Conservation (phyloP, 2,797 vertebrate species). For the Melanotaenia pygmaea region DNA sequence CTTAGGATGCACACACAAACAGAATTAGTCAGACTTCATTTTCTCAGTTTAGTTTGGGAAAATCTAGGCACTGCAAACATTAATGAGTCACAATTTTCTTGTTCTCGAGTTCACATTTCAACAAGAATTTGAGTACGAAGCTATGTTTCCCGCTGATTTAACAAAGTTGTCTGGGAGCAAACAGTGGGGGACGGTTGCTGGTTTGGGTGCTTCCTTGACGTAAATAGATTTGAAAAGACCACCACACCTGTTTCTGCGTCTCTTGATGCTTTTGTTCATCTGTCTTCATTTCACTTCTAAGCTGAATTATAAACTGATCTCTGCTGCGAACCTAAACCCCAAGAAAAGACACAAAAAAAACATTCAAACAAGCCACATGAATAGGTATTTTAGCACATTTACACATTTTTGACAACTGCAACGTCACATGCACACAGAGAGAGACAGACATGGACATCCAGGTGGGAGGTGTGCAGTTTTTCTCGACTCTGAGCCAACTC, state of each 20-base stretch:
- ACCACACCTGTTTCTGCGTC: constrained; percentile 51
- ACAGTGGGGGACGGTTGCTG: constrained; percentile 39
- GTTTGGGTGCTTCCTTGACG: constrained; percentile 61
- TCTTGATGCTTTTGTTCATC: constrained; percentile 48
- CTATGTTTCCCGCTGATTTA: constrained; percentile 55
- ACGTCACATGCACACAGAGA: constrained; percentile 4
- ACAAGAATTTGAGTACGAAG: constrained; percentile 68
- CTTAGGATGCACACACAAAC: constrained; percentile 23
- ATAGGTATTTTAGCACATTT: background rate
- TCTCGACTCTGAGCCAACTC: constrained; percentile 60
- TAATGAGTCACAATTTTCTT: constrained; percentile 66
- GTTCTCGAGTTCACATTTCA: constrained; percentile 58
- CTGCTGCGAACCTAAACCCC: constrained; percentile 60
- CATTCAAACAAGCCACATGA: background rate
- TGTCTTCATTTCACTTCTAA: constrained; percentile 61
- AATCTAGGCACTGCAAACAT: constrained; percentile 61
- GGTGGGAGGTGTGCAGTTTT: constrained; percentile 53
- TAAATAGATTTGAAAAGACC: background rate
- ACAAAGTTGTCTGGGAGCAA: constrained; percentile 50
- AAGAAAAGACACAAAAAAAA: background rate
- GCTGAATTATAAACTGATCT: constrained; percentile 65
- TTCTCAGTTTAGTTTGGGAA: constrained; percentile 71
- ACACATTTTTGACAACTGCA: background rate
- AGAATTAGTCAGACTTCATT: constrained; percentile 50
- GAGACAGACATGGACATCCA: constrained; percentile 52